Conservation (phyloP, 2,888 invertebrate species). For the Corbicula japonica region DNA sequence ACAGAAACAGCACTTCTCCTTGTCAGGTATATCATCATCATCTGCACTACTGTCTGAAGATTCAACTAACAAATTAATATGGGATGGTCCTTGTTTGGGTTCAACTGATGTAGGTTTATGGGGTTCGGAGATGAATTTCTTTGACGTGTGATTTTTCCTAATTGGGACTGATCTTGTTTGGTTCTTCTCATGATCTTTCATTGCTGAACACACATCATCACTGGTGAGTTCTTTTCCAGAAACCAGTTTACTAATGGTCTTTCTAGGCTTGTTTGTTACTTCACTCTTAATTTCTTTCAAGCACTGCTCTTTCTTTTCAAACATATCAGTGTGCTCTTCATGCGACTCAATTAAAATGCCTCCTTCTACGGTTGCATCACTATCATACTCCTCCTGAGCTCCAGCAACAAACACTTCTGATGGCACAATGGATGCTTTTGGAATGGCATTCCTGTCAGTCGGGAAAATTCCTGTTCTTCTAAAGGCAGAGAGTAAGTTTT, state of each 20-base stretch:
- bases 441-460: too few species aligned
- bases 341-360: neutral
- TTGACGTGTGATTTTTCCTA: too few species aligned
- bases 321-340: slow-evolving; percentile 2
- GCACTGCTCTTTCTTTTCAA: slow-evolving; percentile 1
- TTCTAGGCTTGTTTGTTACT: neutral
- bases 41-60: too few species aligned
- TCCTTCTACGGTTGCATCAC: neutral
- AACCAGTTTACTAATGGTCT: slow-evolving; percentile 5
- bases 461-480: slow-evolving; percentile 35
- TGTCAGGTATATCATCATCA: too few species aligned
- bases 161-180: too few species aligned
- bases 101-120: too few species aligned
- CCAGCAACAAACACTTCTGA: slow-evolving; percentile 1
- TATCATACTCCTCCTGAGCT: neutral
- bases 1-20: too few species aligned
- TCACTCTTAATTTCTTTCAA: slow-evolving; percentile 2
- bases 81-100: too few species aligned
- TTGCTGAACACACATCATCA: neutral
- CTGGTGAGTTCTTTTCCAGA: slow-evolving; percentile 7
- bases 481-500: slow-evolving; percentile 39
- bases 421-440: neutral
- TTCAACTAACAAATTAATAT: too few species aligned
- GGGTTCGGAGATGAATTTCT: too few species aligned
- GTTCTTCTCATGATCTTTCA: too few species aligned